Base-by-base conservation (phyloP, 2,797 vertebrate genomes). In the Amniataba percoides region DNA sequence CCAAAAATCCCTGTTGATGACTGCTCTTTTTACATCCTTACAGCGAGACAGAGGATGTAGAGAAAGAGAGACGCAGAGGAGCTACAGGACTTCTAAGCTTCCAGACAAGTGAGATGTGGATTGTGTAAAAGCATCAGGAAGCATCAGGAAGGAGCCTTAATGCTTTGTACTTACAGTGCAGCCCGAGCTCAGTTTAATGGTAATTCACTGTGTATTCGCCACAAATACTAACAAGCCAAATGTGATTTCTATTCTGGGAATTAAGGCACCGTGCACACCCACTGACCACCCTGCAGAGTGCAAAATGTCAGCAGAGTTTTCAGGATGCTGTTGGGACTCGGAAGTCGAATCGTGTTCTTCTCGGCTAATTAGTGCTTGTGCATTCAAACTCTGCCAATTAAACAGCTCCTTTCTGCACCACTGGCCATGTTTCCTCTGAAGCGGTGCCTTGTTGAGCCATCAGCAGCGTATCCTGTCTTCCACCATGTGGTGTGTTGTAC, bases 301-400 rank as follows among this genome's bases (percentile, higher is more conserved):
- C 81, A 76, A 90, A 90, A 91, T 91, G 90, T 90, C 91, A 87
- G 74, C 36, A 2, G 80, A 62, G 73, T 83, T 85, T 83, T 84
- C 80, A 82, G 77, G 72, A 80, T 63, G 85, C 88, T 82, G 83
- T 65, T 81, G 73, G 80, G 85, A 83, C 71, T 83, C 31, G 21
- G 78, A 85, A 75, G 82, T 77, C 67, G 85, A 82, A 82, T 63
- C 15, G 25, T 83, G 77, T 80, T 87, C 83, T 80, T 58, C 65
- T 72, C 7, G 21, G 85, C 87, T 93, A 93, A 93, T 94, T 92
- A 93, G 82, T 63, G 77, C 57, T 45, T 71, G 86, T 84, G 88
- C 88, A 86, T 92, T 86, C 82, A 86, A 87, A 89, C 75, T 77
- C 84, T 69, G 89, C 91, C 90, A 93, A 93, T 94, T 93, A 94